These are phyloP conservation scores for Atrina japonica DNA, from an alignment of 2,888 invertebrate genomes.

Conservation along the genomic window DNA sequence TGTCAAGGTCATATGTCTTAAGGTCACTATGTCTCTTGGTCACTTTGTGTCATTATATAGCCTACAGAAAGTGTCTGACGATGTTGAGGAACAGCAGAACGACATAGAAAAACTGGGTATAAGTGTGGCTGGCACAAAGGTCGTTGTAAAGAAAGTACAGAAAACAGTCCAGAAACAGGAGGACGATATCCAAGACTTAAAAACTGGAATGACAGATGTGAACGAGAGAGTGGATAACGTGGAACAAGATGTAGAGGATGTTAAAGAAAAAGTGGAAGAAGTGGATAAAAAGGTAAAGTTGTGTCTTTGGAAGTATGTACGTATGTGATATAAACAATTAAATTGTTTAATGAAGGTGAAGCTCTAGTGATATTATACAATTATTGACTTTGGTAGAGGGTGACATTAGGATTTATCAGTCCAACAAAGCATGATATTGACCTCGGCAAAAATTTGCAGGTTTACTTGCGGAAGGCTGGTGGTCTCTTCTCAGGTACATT, in stretches of 20 bases:
- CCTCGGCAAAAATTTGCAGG: too few species aligned
- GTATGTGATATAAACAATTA: too few species aligned
- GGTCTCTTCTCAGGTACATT: too few species aligned
- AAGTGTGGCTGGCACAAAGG: conserved; percentile 62
- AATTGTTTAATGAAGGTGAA: background rate
- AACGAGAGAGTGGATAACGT: conserved; percentile 61
- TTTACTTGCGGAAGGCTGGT: background rate
- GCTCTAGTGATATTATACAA: background rate
- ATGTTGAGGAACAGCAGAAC: conserved; percentile 63
- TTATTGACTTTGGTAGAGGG: too few species aligned
- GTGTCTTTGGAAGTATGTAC: too few species aligned
- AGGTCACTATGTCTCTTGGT: background rate
- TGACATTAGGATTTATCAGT: too few species aligned
- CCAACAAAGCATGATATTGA: background rate
- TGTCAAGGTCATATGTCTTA: background rate
- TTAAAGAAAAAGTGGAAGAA: conserved; percentile 69
- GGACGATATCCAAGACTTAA: conserved; percentile 55
- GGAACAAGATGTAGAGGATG: conserved; percentile 63
- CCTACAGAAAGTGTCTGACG: conserved; percentile 63
- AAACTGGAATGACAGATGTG: conserved; percentile 53
- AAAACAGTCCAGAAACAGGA: conserved; percentile 64
- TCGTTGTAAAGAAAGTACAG: conserved; percentile 57
- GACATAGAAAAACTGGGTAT: conserved; percentile 62
- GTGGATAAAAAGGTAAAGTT: conserved; percentile 73
- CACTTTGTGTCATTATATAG: too few species aligned